Base-by-base conservation (phyloP, 1,140 invertebrate genomes). In the Tetragonula clypearis region DNA sequence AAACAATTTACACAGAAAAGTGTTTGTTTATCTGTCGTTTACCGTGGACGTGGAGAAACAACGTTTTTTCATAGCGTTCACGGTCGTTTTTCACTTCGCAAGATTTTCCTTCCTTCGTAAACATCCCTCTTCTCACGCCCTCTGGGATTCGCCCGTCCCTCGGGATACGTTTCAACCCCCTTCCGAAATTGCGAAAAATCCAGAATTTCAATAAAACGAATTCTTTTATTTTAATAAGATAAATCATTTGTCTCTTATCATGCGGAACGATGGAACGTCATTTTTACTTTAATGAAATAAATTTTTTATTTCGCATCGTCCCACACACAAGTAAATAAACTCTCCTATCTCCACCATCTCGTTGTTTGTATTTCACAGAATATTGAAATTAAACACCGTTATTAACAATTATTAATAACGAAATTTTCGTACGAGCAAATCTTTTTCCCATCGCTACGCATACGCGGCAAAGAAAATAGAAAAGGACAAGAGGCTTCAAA, bases 41-140 rank as follows among this genome's bases (percentile, higher is more conserved):
- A 91, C 90, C 90, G 88, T 89, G 26, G 69, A 66, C 58, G 72
- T 82, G 26, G 87, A 89, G 55, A 91, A 82, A 76, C 82, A 91
- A 86, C 82, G 88, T 82, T 91, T 91, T 85, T 91, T 91, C 90
- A 91, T 91, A 85, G 87, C 86, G 90, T 82, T 81, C 71, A 56
- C 58, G 49, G 74, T 82, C 72, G 76, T 68, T 84, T 68, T 84
- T 79, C 58, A 66, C 68, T 84, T 86, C 77, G 75, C 82, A 82
- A 85, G 69, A 8, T 49, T 79, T 91, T 72, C 68, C 58, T 86
- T 89, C 65, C 79, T 84, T 73, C 58, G 87, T 90, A 90, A 90
- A 90, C 89, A 90, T 87, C 90, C 86, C 84, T 41, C 79, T 86
- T 11, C 86, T 78, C 60, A 84, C 90, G 89, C 90, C 90, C 90